Evolutionary conservation across 2,113 vertebrate species (phyloP).

Genomic region (Notothenia coriiceps): DNA sequence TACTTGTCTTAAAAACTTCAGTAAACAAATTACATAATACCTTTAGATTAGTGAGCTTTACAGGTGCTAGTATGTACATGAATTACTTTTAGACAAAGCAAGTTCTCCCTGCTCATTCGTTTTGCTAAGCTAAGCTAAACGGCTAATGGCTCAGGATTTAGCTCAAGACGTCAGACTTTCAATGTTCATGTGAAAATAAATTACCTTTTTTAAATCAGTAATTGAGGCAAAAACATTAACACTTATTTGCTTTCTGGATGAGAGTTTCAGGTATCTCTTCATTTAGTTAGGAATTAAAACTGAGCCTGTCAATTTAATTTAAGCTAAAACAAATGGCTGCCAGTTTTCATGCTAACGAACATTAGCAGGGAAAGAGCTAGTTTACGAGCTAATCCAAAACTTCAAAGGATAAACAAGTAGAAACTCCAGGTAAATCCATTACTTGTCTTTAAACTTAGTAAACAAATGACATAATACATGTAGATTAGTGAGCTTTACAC

Average conservation of each 20-base stretch:
- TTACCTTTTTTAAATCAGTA: neutral
- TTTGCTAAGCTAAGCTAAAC: neutral
- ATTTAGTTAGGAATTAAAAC: too few species aligned
- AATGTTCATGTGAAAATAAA: neutral
- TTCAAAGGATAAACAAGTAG: too few species aligned
- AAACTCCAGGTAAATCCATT: too few species aligned
- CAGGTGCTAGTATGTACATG: neutral
- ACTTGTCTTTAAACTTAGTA: neutral
- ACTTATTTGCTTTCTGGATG: neutral
- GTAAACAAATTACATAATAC: neutral
- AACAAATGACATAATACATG: neutral
- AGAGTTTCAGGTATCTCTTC: too few species aligned
- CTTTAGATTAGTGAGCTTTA: neutral
- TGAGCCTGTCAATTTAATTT: too few species aligned
- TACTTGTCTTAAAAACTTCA: neutral
- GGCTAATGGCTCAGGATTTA: neutral
- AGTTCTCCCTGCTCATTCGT: neutral
- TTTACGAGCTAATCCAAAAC: neutral
- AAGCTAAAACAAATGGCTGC: too few species aligned
- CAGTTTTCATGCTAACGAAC: too few species aligned
- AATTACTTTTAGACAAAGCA: neutral
- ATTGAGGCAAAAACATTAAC: conserved; percentile 6
- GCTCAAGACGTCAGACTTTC: neutral
- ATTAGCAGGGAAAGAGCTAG: neutral
- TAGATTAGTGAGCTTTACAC: neutral